These are phyloP conservation scores for Acheta domesticus DNA, from an alignment of 2,888 invertebrate genomes.

Conservation along the genomic window DNA sequence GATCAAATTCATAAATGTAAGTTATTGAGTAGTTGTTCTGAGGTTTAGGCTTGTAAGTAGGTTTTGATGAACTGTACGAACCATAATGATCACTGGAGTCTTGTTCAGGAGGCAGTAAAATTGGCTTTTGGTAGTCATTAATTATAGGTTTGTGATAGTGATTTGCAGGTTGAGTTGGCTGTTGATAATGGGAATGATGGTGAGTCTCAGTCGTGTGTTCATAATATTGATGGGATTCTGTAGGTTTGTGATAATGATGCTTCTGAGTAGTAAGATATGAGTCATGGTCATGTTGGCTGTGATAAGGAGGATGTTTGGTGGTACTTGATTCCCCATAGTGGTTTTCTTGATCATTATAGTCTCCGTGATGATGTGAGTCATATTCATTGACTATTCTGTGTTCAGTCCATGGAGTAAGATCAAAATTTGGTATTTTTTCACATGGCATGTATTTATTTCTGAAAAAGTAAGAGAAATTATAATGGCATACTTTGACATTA, in stretches of 20 bases:
- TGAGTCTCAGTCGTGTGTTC: background rate
- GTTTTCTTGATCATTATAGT: background rate
- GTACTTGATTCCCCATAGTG: background rate
- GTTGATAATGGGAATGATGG: background rate
- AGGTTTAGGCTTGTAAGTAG: background rate
- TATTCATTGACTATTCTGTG: constrained; percentile 22
- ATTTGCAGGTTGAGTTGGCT: background rate
- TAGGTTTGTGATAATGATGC: background rate
- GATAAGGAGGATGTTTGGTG: background rate
- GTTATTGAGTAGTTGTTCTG: background rate
- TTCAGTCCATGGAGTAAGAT: constrained; percentile 62
- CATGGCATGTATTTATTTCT: constrained; percentile 61
- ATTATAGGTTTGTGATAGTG: background rate
- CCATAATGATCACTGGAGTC: background rate
- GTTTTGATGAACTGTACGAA: background rate
- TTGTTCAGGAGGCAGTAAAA: background rate
- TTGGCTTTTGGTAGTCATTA: background rate
- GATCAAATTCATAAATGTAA: background rate
- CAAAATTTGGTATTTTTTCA: constrained; percentile 53
- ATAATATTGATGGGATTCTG: too few species aligned
- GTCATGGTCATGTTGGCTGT: background rate
- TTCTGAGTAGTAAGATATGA: background rate
- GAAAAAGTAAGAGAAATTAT: background rate
- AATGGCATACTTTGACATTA: too few species aligned
- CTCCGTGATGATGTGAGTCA: constrained; percentile 11